phyloP scores from a whole-genome alignment of 2,113 vertebrate species.

The Speoplatyrhinus poulsoni region DNA sequence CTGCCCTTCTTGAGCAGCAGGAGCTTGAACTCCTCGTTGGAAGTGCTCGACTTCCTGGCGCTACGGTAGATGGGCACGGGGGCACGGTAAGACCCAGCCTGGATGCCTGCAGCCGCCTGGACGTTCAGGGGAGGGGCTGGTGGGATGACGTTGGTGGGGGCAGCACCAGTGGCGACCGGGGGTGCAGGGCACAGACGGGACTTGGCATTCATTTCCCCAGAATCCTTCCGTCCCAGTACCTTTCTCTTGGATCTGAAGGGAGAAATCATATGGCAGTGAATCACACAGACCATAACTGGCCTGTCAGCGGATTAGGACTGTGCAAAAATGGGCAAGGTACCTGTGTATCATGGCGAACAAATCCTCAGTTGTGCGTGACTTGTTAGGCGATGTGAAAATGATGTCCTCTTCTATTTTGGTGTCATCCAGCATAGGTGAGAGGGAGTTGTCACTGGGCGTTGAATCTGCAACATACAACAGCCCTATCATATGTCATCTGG shows the following conservation, averaged over 20 bases:
- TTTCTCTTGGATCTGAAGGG: slow-evolving; percentile 93
- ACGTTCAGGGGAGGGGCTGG: slow-evolving; percentile 64
- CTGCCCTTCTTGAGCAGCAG: slow-evolving; percentile 95
- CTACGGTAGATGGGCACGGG: slow-evolving; percentile 95
- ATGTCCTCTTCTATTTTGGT: slow-evolving; percentile 86
- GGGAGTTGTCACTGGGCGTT: slow-evolving; percentile 88
- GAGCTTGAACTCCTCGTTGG: slow-evolving; percentile 97
- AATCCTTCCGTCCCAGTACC: slow-evolving; percentile 96
- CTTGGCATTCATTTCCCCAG: slow-evolving; percentile 85
- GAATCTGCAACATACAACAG: slow-evolving; percentile 71
- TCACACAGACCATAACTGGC: not conserved
- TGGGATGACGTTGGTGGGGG: slow-evolving; percentile 62
- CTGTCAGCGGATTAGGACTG: not conserved
- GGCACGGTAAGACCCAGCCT: slow-evolving; percentile 83
- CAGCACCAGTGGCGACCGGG: slow-evolving; percentile 68
- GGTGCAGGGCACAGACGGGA: slow-evolving; percentile 80
- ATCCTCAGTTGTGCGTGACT: slow-evolving; percentile 95
- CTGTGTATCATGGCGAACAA: slow-evolving; percentile 99
- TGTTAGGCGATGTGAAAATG: slow-evolving; percentile 90
- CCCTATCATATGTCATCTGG: slow-evolving; percentile 53
- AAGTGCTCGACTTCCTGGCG: slow-evolving; percentile 96
- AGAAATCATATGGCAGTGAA: slow-evolving; percentile 20
- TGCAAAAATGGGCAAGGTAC: slow-evolving; percentile 43
- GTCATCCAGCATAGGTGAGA: slow-evolving; percentile 92
- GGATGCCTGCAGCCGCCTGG: slow-evolving; percentile 46